Evolutionary conservation across 2,888 invertebrate species (phyloP).

Genomic region (Himalopsyche kuldschensis): DNA sequence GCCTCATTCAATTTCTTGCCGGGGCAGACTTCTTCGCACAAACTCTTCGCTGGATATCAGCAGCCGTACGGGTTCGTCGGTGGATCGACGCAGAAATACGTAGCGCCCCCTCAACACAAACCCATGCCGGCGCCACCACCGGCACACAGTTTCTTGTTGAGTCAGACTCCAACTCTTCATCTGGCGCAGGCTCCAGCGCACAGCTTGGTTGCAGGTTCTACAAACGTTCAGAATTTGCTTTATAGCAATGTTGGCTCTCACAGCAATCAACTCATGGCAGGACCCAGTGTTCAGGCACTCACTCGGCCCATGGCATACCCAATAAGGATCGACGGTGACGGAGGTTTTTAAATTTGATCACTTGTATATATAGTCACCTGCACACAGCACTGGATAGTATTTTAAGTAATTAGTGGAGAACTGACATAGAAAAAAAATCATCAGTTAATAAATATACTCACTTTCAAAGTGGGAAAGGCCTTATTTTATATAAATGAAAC

Average conservation of each 20-base stretch:
- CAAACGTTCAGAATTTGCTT: slow-evolving; percentile 5
- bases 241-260: slow-evolving; percentile 32
- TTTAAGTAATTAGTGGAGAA: not conserved
- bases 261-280: slow-evolving; percentile 5
- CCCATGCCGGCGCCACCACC: slow-evolving; percentile 42
- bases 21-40: slow-evolving; percentile 1
- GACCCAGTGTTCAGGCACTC: not conserved
- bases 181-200: slow-evolving; percentile 26
- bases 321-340: slow-evolving; percentile 34
- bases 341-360: slow-evolving; percentile 29
- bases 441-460: no score
- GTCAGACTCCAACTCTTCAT: slow-evolving; percentile 1
- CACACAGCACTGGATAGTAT: not conserved
- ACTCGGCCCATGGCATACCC: slow-evolving; percentile 47
- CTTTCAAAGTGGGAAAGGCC: no score
- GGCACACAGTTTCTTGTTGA: slow-evolving; percentile 26
- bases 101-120: not conserved
- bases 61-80: not conserved
- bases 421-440: not conserved
- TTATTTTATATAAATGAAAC: no score
- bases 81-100: not conserved
- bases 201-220: slow-evolving; percentile 23
- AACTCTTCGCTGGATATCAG: not conserved
- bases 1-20: not conserved
- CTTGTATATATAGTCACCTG: not conserved